Evolutionary conservation across 2,797 vertebrate genomes (phyloP).

Genomic region (Falco cherrug): DNA sequence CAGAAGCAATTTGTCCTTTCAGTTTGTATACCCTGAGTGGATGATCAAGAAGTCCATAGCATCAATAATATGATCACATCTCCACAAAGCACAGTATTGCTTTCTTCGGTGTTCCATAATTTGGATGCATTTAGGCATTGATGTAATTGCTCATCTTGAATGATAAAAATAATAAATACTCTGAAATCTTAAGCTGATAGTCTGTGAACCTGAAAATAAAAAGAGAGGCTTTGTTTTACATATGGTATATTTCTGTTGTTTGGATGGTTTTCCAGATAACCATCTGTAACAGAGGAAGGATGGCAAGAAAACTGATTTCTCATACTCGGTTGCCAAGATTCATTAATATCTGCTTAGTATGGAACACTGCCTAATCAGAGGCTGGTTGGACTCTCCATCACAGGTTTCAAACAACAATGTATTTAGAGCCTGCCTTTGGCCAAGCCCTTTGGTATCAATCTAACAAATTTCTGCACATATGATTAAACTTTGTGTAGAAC

Average conservation of each 20-base stretch:
- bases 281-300: conserved; percentile 56
- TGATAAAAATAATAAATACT: conserved; percentile 18
- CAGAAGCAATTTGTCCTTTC: neutral
- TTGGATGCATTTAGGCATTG: neutral
- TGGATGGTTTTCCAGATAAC: conserved; percentile 60
- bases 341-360: conserved; percentile 64
- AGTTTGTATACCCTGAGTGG: neutral
- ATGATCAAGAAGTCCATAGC: neutral
- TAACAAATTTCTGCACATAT: neutral
- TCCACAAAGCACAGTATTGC: neutral
- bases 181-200: conserved; percentile 3
- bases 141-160: neutral
- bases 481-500: conserved; percentile 3
- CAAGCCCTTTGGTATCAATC: conserved; percentile 23
- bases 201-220: conserved; percentile 41
- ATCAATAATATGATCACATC: neutral
- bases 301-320: conserved; percentile 52
- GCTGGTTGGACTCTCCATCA: conserved; percentile 19
- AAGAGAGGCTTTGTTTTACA: conserved; percentile 25
- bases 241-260: conserved; percentile 62
- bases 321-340: conserved; percentile 53
- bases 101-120: neutral
- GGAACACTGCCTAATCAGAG: conserved; percentile 52
- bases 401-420: conserved; percentile 49
- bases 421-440: conserved; percentile 49